Base-by-base conservation (phyloP, 2,113 vertebrate species). In the Paramormyrops kingsleyae region DNA sequence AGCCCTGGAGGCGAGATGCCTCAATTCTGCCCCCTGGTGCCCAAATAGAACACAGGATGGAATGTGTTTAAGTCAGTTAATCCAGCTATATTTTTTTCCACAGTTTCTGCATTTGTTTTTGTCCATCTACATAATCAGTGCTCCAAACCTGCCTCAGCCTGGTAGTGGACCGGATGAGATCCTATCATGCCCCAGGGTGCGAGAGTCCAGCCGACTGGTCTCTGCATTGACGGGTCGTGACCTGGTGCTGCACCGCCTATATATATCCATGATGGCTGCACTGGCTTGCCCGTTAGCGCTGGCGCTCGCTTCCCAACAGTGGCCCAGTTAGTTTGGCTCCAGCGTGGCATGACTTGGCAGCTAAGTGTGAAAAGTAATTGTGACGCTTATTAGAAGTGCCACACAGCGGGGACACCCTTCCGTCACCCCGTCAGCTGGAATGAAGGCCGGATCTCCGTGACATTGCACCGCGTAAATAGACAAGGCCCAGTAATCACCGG, bases 381-480 rank as follows among this genome's bases (percentile, higher is more conserved):
- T 86, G 84, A 86, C 10, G 2, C 85, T 87, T 87, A 87, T 56
- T 56, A 87, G 9, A 47, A 53, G 85, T 87, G 85, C 44, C 85
- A 50, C 17, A 1, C 50, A 53, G 31, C 1, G 19, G 31, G 17
- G 47, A 24, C 46, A 31, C 13, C 31, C n/a, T 27, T 52, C 84
- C 84, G 2, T 47, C 42, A 53, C 47, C 49, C 85, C 7, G 83
- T 47, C 83, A 24, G 83, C 24, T 3, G 3, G 21, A 47, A 84
- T 84, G 83, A 47, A 19, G 44, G 44, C 17, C 19, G 5, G 42
- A n/a, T 3, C 42, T 46, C 42, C 17, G 42, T 46, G 42, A 84
- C 35, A 84, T 9, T 12, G 39, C 3, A 12, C 13, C 27, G n/a
- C n/a, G 35, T 27, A 87, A 87, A 47, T n/a, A 84, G 13, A 17